Evolutionary conservation across 2,888 invertebrate species (phyloP), one percentile per base, ranked within the genome.

Genomic region (Cabera pusaria): DNA sequence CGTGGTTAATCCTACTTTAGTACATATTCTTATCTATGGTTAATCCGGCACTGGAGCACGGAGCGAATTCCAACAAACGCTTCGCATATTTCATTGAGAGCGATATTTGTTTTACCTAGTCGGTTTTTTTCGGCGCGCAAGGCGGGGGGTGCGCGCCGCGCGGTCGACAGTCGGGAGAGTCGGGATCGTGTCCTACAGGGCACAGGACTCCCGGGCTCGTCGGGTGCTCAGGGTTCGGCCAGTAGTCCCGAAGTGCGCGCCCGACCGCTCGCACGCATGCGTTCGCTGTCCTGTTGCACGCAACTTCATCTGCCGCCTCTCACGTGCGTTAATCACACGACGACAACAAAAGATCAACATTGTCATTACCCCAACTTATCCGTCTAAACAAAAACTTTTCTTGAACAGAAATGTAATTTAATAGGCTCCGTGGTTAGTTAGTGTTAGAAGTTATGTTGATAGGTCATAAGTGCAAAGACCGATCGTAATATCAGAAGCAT

Each of bases 191-290:
- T 49, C 49, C 28, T 29, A 25, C 25, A 25, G n/a, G n/a, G n/a
- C n/a, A n/a, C n/a, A n/a, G 40, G 40, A 19, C 31, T 63, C 59
- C 64, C 56, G 61, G 59, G 37, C 37, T 39, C 29, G 33, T 37
- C 46, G 52, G 45, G 50, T 48, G 57, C 52, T 48, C 48, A 45
- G 51, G 51, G 49, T 45, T 39, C 44, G 44, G 41, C 48, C 47
- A 45, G 64, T 75, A 84, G 83, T 85, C 69, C 69, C 61, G 71
- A 72, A 55, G 58, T 72, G 77, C 60, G 64, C 75, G 80, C 64
- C 68, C 60, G 39, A 18, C 57, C 52, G 79, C 46, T 52, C 70
- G 73, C 79, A 83, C 83, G 84, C 76, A 80, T 82, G 82, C 75
- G 75, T 77, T 69, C 65, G 49, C 49, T 49, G 56, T 68, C 73